Conservation (phyloP, 1,140 invertebrate genomes). For the Drosophila orosa region DNA sequence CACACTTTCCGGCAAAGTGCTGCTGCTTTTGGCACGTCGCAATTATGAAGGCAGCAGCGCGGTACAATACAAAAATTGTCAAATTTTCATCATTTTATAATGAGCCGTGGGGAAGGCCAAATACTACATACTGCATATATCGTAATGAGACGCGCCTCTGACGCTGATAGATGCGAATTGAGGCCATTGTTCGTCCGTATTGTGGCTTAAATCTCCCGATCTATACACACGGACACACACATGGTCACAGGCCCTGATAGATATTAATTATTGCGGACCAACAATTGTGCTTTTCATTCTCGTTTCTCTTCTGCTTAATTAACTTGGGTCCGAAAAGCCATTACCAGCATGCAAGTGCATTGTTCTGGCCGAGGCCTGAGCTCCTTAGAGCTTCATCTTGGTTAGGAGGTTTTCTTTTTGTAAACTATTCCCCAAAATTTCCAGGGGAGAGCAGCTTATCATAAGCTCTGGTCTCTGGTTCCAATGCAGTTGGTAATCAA, state of each 20-base stretch:
- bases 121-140: no score
- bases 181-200: conserved; percentile 3
- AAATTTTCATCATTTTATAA: conserved; percentile 50
- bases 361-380: neutral
- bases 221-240: neutral
- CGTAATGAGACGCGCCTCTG: conserved; percentile 11
- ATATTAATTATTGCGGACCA: conserved; percentile 25
- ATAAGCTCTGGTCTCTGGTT: neutral
- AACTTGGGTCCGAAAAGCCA: neutral
- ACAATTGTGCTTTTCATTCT: conserved; percentile 7
- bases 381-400: neutral
- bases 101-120: conserved; percentile 2
- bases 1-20: conserved; percentile 7
- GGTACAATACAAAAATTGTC: conserved; percentile 27
- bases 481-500: neutral
- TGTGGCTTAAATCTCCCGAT: conserved; percentile 14
- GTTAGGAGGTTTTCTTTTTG: neutral
- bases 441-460: neutral
- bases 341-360: neutral
- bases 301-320: conserved; percentile 40
- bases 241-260: conserved; percentile 7
- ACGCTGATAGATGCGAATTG: conserved; percentile 19
- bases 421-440: neutral
- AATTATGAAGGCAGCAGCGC: conserved; percentile 16
- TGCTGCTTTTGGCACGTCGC: conserved; percentile 21